Evolutionary conservation across 2,113 vertebrate species (phyloP).

Genomic region (Pituophis catenifer): DNA sequence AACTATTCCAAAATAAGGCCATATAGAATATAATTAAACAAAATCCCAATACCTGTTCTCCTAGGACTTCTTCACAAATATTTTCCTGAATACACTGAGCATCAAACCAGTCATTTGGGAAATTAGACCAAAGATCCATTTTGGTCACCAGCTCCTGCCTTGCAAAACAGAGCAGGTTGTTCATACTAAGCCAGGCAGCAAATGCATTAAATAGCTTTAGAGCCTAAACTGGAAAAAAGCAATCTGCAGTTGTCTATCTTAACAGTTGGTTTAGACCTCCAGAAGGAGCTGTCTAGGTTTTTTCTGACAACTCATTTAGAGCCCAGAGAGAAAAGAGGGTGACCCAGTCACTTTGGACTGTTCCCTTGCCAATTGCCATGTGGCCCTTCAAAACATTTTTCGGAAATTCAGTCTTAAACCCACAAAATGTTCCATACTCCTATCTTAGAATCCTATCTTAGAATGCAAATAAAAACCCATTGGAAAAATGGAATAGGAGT

Average conservation of each 20-base stretch:
- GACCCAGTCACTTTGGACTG: background rate
- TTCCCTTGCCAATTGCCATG: background rate
- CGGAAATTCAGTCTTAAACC: background rate
- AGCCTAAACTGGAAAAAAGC: background rate
- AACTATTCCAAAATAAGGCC: background rate
- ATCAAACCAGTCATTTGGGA: conserved; percentile 30
- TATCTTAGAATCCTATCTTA: background rate
- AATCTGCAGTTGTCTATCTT: background rate
- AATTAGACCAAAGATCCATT: conserved; percentile 54
- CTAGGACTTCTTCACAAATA: conserved; percentile 12
- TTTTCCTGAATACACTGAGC: conserved; percentile 20
- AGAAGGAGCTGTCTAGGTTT: background rate
- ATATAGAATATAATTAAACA: background rate
- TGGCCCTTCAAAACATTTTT: background rate
- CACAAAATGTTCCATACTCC: background rate
- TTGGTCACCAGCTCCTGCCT: conserved; percentile 72
- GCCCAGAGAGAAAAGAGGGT: background rate
- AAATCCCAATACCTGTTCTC: conserved; percentile 28
- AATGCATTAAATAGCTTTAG: background rate
- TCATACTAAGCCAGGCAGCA: background rate
- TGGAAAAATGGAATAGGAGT: background rate
- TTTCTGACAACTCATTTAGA: background rate
- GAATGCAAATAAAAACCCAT: background rate
- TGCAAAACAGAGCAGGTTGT: conserved; percentile 7
- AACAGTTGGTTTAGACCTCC: background rate